Evolutionary conservation across 2,113 vertebrate genomes (phyloP).

Genomic region (Syngnathus floridae): DNA sequence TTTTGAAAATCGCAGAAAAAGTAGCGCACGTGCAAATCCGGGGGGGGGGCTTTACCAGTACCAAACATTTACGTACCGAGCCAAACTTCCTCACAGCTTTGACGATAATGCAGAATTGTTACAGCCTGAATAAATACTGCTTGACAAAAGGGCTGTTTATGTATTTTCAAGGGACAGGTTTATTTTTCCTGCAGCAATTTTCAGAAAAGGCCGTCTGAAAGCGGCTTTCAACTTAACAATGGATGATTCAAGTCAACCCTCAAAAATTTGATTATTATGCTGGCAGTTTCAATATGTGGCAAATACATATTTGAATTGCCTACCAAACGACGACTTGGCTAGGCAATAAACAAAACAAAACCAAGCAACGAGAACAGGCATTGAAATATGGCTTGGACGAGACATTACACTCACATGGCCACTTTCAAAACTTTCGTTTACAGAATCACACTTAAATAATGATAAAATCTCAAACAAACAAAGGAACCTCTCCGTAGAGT

Average conservation of each 20-base stretch:
- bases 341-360: not conserved
- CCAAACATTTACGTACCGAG: not conserved
- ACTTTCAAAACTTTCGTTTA: conserved; percentile 24
- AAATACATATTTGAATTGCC: not conserved
- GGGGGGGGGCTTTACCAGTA: not conserved
- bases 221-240: too few relatives aligned
- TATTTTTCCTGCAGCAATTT: too few relatives aligned
- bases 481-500: conserved; percentile 41
- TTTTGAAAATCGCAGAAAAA: not conserved
- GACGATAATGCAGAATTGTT: not conserved
- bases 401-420: conserved; percentile 1
- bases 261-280: not conserved
- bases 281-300: not conserved
- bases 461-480: conserved; percentile 13
- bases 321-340: not conserved
- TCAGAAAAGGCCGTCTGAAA: too few relatives aligned
- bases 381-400: conserved; percentile 53
- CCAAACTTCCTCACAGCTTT: not conserved
- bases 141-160: not conserved
- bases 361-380: conserved; percentile 2
- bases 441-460: conserved; percentile 43
- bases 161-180: too few relatives aligned
- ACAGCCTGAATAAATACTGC: not conserved
- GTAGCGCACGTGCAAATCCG: not conserved
- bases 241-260: too few relatives aligned